phyloP scores from a whole-genome alignment of 2,113 vertebrate genomes.

The Centrocercus urophasianus region DNA sequence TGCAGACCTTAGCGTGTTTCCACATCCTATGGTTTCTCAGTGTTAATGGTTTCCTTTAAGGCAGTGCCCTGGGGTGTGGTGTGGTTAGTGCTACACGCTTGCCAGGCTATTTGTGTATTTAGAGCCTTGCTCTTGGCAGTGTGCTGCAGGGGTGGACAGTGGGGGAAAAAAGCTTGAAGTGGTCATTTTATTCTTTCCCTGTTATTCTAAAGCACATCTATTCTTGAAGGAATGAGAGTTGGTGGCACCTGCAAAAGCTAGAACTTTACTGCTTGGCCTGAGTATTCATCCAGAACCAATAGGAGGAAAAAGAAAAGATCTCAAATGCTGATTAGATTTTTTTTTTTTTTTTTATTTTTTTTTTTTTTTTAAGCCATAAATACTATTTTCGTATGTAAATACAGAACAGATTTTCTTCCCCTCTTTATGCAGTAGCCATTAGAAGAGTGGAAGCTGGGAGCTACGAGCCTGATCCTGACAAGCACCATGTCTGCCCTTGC shows the following conservation, averaged over 20 bases:
- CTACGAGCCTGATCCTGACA: neutral
- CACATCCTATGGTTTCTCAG: neutral
- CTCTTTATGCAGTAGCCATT: neutral
- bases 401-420: neutral
- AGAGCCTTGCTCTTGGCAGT: neutral
- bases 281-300: neutral
- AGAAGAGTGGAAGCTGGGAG: neutral
- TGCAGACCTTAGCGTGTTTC: neutral
- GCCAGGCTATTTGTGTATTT: conserved; percentile 13
- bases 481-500: conserved; percentile 14
- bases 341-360: neutral
- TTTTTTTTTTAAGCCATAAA: neutral
- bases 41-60: conserved; percentile 29
- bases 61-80: neutral
- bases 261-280: neutral
- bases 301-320: neutral
- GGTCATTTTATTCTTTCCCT: neutral
- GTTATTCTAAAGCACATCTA: neutral
- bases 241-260: neutral
- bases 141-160: neutral
- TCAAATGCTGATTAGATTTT: neutral
- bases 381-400: neutral
- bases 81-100: neutral
- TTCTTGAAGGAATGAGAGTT: neutral
- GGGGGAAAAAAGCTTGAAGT: neutral